Evolutionary conservation across 2,113 vertebrate genomes (phyloP), one percentile per base, ranked within the genome.

Genomic region (Nycticorax nycticorax): DNA sequence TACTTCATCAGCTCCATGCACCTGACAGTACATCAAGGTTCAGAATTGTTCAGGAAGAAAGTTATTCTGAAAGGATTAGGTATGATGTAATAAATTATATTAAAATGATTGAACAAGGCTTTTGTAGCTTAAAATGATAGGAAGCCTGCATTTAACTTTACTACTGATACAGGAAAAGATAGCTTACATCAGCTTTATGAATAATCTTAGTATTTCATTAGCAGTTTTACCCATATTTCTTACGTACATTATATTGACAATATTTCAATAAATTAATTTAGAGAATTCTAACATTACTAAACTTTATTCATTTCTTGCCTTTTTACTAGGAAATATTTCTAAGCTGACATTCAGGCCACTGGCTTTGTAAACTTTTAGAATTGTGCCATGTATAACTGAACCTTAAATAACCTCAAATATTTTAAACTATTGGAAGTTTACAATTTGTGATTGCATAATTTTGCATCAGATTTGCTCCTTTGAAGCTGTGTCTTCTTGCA

Each of bases 11-110:
- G 76, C 48, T 93, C 26, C 17, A 3, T 92, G 74, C 26, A 68
- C 57, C 57, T 93, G 92, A 93, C 73, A 87, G 73, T 89, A 86
- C 57, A 66, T 72, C 53, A 85, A 55, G 22, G 47, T 76, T 88
- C 64, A 87, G 69, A 93, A 64, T 91, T 64, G 68, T 91, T 93
- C 76, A 76, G 45, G 55, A 89, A 79, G n/a, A 60, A 93, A 66
- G 27, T 93, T 80, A 52, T n/a, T 93, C 74, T 92, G 73, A 89
- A 93, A 89, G 69, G 27, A 78, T 94, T 91, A 73, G 74, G 22
- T 93, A 37, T 82, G 62, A 82, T 93, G 84, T 82, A 94, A 87
- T 64, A 84, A 92, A 74, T 88, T 75, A n/a, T 35, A 63, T 48
- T 68, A 75, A 94, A 93, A 88, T 69, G 32, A 89, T 37, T 32